phyloP scores from a whole-genome alignment of 2,113 vertebrate species.

The Gyps fulvus region DNA sequence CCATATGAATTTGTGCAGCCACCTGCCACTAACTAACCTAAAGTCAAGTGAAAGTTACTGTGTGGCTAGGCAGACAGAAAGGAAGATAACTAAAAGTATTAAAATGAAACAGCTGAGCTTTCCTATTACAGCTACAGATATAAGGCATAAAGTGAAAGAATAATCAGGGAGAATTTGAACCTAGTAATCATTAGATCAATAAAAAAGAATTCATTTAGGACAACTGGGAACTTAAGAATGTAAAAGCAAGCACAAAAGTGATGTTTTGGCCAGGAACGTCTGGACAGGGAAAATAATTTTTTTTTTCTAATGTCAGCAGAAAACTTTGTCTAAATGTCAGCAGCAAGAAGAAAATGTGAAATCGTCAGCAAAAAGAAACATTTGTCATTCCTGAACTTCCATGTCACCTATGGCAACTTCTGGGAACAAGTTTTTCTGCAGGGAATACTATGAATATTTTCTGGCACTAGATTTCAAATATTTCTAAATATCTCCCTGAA shows the following conservation, averaged over 20 bases:
- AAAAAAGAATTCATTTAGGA: constrained; percentile 35
- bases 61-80: background rate
- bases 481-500: constrained; percentile 11
- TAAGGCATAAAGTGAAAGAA: constrained; percentile 38
- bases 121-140: background rate
- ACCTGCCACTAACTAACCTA: background rate
- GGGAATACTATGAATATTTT: constrained; percentile 34
- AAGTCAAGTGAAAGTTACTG: background rate
- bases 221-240: constrained; percentile 41
- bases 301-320: constrained; percentile 56
- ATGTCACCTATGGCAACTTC: constrained; percentile 43
- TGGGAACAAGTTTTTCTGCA: constrained; percentile 35
- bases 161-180: constrained; percentile 31
- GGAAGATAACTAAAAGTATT: background rate
- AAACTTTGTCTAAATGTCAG: constrained; percentile 56
- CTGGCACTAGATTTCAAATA: background rate
- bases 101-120: background rate
- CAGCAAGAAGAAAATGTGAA: constrained; percentile 50
- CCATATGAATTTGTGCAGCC: background rate
- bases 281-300: constrained; percentile 15
- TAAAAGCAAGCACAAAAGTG: constrained; percentile 42
- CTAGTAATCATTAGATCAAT: constrained; percentile 56
- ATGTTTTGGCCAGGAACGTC: constrained; percentile 33
- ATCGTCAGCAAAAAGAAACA: constrained; percentile 49
- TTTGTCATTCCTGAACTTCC: constrained; percentile 34